phyloP scores from a whole-genome alignment of 2,113 vertebrate species.

The Tachuris rubrigastra region DNA sequence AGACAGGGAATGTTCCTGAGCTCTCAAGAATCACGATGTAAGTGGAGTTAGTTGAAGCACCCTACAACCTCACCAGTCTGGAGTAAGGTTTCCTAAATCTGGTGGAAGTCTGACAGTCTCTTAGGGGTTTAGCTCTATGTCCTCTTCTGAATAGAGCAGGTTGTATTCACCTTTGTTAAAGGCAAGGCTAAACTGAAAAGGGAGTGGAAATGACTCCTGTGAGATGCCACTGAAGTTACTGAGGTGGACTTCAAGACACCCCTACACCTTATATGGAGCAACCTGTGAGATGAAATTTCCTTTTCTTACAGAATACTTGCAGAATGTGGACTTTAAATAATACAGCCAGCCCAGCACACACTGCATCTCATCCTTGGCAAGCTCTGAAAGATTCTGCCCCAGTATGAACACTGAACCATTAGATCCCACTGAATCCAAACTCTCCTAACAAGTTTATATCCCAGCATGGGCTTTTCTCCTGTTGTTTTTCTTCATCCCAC shows the following conservation, averaged over 20 bases:
- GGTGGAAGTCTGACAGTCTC: neutral
- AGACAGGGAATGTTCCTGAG: neutral
- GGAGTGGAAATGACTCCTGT: neutral
- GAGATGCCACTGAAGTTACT: neutral
- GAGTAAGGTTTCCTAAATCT: neutral
- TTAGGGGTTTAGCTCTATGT: rapidly evolving
- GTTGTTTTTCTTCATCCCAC: neutral
- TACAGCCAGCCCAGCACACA: neutral
- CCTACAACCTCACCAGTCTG: neutral
- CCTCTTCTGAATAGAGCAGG: neutral
- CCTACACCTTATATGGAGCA: neutral
- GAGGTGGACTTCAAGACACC: neutral
- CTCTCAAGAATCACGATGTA: rapidly evolving
- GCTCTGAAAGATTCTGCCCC: neutral
- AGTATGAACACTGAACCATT: neutral
- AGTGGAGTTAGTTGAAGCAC: neutral
- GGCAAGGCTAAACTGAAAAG: neutral
- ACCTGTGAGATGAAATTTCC: neutral
- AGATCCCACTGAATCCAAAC: neutral
- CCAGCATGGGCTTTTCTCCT: neutral
- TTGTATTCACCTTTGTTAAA: neutral
- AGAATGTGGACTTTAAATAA: neutral
- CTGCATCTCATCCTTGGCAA: neutral
- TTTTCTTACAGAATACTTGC: neutral
- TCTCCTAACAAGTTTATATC: neutral